Evolutionary conservation across 2,888 invertebrate genomes (phyloP).

Genomic region (Blomia tropicalis): DNA sequence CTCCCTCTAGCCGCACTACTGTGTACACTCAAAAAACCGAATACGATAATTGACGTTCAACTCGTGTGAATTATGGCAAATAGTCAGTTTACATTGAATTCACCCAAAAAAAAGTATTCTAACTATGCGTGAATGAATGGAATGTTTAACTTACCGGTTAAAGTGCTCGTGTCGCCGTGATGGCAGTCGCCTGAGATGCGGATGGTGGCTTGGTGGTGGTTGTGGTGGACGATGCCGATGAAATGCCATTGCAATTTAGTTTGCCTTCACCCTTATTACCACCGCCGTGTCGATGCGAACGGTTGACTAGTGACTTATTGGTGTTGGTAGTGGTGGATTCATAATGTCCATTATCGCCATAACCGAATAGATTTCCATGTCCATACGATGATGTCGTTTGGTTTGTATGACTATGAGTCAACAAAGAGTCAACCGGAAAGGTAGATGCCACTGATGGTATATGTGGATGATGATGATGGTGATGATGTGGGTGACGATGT

Average conservation of each 20-base stretch:
- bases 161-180: slow-evolving; percentile 1
- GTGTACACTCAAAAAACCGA: neutral
- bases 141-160: neutral
- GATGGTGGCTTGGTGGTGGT: neutral
- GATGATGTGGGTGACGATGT: neutral
- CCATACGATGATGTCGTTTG: neutral
- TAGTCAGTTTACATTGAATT: no score
- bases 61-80: neutral
- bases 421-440: slow-evolving; percentile 8
- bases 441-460: neutral
- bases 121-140: neutral
- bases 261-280: neutral
- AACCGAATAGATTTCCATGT: neutral
- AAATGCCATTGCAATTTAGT: neutral
- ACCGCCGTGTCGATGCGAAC: neutral
- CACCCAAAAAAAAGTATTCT: neutral
- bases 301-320: slow-evolving; percentile 3
- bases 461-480: neutral
- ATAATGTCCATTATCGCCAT: neutral
- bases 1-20: slow-evolving; percentile 1
- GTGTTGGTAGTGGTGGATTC: no score
- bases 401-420: neutral
- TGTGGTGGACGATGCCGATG: slow-evolving; percentile 1
- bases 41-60: neutral
- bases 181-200: neutral